Percentiles rank a stretch among this genome's conserved stretches.
Evolutionary conservation across 2,113 vertebrate genomes (phyloP).

Genomic region (Protobothrops flavoviridis): DNA sequence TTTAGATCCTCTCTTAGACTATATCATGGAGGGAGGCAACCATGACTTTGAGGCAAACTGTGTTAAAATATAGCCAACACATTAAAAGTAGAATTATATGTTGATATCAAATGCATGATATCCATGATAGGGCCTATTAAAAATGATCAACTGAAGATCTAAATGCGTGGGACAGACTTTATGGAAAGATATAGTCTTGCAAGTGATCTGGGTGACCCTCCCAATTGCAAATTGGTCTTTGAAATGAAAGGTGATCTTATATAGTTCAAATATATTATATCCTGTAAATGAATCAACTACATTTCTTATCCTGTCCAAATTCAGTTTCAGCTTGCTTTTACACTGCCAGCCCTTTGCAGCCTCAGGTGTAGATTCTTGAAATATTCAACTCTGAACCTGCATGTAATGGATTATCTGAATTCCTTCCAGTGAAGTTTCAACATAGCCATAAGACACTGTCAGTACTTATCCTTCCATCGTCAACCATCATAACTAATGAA

Average conservation of each 20-base stretch:
- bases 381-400: background rate
- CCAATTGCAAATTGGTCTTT: background rate
- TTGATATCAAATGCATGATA: background rate
- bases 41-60: background rate
- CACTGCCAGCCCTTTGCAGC: background rate
- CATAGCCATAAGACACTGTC: background rate
- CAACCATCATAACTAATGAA: background rate
- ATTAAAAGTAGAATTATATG: background rate
- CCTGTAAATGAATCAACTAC: background rate
- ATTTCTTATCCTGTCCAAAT: background rate
- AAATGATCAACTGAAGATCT: background rate
- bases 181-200: background rate
- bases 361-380: background rate
- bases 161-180: background rate
- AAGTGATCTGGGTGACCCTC: background rate
- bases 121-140: background rate
- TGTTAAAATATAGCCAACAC: background rate
- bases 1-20: background rate
- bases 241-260: background rate
- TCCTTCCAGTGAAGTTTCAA: background rate
- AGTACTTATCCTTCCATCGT: background rate
- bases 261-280: background rate
- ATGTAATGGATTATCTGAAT: background rate
- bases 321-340: background rate
- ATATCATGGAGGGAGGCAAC: background rate